Evolutionary conservation across 2,888 invertebrate species (phyloP).

Genomic region (Syritta pipiens): DNA sequence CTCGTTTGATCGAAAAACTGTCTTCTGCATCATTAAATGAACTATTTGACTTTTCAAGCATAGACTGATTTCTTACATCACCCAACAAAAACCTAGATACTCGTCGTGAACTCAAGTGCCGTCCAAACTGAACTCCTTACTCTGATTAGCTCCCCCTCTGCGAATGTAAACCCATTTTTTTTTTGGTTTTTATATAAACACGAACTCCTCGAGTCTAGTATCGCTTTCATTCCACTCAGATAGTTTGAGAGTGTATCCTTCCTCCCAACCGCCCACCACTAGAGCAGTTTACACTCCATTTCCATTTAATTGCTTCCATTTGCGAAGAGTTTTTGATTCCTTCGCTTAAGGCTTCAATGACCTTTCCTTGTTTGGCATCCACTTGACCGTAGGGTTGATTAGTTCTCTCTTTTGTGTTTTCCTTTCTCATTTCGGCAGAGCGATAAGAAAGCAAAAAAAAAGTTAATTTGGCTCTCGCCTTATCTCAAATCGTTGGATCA

Average conservation of each 20-base stretch:
- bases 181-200: no score
- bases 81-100: no score
- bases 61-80: no score
- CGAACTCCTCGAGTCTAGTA: conserved; percentile 15
- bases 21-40: no score
- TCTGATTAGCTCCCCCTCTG: no score
- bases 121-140: no score
- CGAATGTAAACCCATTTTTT: no score
- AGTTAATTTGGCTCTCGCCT: conserved; percentile 24
- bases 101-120: no score
- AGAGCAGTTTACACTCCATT: conserved; percentile 64
- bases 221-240: conserved; percentile 24
- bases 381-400: conserved; percentile 39
- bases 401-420: conserved; percentile 42
- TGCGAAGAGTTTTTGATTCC: conserved; percentile 55
- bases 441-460: conserved; percentile 12
- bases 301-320: conserved; percentile 67
- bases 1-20: no score
- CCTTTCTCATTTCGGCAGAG: not conserved
- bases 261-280: no score
- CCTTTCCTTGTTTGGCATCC: conserved; percentile 32
- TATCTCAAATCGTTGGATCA: conserved; percentile 29
- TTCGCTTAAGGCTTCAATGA: conserved; percentile 32
- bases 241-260: conserved; percentile 14
- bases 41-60: no score